Base-by-base conservation (phyloP, 2,888 invertebrate genomes). In the Ochropleura leucogaster region DNA sequence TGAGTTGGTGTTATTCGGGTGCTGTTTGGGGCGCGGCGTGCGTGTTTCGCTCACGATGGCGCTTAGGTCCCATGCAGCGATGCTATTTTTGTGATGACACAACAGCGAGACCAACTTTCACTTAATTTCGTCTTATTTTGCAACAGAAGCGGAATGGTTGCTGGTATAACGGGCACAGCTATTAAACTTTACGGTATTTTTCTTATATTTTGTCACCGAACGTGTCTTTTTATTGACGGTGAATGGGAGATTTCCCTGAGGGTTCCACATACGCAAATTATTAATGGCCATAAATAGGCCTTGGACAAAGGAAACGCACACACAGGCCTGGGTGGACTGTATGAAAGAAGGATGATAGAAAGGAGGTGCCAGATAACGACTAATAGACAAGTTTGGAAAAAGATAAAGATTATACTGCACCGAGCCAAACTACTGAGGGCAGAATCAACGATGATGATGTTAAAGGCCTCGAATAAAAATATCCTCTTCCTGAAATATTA, bases 41-140 rank as follows among this genome's bases (percentile, higher is more conserved):
- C 78, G 68, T 76, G 74, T 77, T 78, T 68, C 44, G 77, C 64
- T 78, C 68, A 66, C 81, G 73, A 74, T 83, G 82, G 81, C 80
- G 83, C 76, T 53, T 63, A 66, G 66, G 67, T 82, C 82, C 79
- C 86, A 83, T 80, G 83, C 83, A 83, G 71, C 70, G 72, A 84
- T 85, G 84, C 84, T 86, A 88, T 88, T 88, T 89, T 88, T 67
- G 85, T 88, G 85, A 88, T 89, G 90, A 87, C 89, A 89, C 89
- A 90, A 89, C 86, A 72, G 44, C 71, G 73, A 86, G 82, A 83
- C 82, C 76, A 77, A 89, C 91, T 91, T 91, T 91, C 91, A 91
- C 90, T 90, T 84, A 85, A 86, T 89, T 87, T 89, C 82, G 82
- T 86, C 83, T 85, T 82, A 87, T 80, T 84, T 84, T 84, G 85